Percentiles rank a stretch among this genome's conserved stretches.
These are phyloP conservation scores for Xestia c-nigrum DNA, from an alignment of 2,888 invertebrate genomes.

Conservation along the genomic window DNA sequence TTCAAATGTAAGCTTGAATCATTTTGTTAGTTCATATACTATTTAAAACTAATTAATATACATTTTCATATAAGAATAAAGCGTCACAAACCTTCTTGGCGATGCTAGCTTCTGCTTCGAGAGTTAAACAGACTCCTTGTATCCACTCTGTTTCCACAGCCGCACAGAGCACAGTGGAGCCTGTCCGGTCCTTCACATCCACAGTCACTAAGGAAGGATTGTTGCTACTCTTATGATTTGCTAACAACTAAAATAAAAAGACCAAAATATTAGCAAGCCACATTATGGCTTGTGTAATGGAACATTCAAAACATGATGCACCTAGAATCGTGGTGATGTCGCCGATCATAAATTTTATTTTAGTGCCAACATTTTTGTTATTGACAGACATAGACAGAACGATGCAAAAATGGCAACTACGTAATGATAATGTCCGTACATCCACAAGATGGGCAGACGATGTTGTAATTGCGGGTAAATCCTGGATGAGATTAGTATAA, in stretches of 20 bases:
- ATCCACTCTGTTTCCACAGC: constrained; percentile 84
- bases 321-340: not conserved
- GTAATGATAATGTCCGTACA: too few species aligned
- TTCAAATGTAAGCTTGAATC: not conserved
- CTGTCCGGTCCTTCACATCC: constrained; percentile 54
- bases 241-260: constrained; percentile 38
- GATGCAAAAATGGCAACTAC: too few species aligned
- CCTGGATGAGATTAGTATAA: not conserved
- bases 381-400: too few species aligned
- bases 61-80: not conserved
- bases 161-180: constrained; percentile 80
- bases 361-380: not conserved
- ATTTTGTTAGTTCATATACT: not conserved
- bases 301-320: not conserved
- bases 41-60: not conserved
- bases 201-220: constrained; percentile 37
- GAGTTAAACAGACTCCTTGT: constrained; percentile 82
- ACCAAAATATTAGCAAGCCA: not conserved
- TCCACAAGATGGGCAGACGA: too few species aligned
- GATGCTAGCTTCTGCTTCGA: constrained; percentile 86
- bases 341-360: not conserved
- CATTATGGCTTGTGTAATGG: not conserved
- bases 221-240: constrained; percentile 33
- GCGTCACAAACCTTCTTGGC: constrained; percentile 64
- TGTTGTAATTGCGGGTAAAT: too few species aligned